Base-by-base conservation (phyloP, 92 coral and sea anemone genomes). In the Meandrina meandrites region DNA sequence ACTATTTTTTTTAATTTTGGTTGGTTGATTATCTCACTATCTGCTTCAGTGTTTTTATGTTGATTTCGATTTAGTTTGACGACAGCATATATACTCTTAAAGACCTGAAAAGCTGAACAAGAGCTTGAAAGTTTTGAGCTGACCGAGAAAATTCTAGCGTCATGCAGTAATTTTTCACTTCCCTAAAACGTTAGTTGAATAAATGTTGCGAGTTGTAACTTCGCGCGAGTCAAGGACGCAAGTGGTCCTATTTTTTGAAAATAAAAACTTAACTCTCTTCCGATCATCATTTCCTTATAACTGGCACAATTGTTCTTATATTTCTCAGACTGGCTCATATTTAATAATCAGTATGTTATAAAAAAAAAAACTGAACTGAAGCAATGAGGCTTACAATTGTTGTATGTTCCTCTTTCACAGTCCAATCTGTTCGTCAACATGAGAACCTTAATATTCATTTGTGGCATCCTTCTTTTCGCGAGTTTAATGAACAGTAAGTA, bases 391-490 rank as follows among this genome's bases (percentile, higher is more conserved):
- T 35, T 4, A 32, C 51, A 50, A 31, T 18, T 30, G 42, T 56
- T 79, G 34, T 60, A 34, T 56, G 28, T 81, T 81, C 78, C 77
- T 62, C 34, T 50, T 57, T 31, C 3, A 56, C 82, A 79, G 82
- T 54, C 73, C 10, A n/a, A 56, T n/a, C 37, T 15, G 56, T 34
- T 0, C 80, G 22, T 37, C 87, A 40, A 56, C 73, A 84, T 84
- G 87, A 84, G 80, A 84, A 84, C 80, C 30, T 16, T 75, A 24
- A 4, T 75, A 4, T 56, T 84, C 36, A 34, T 84, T 56, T 74
- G 87, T 31, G 87, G 87, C 11, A 54, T 84, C 13, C 73, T 84
- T 58, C 87, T 84, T 42, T 74, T 84, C 72, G 80, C 54, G 28
- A 30, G 87, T 84, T 74, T 84, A 34, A 84, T 58, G 74, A 50